These are phyloP conservation scores for Bicyclus anynana DNA, from an alignment of 1,140 invertebrate genomes.

Conservation along the genomic window DNA sequence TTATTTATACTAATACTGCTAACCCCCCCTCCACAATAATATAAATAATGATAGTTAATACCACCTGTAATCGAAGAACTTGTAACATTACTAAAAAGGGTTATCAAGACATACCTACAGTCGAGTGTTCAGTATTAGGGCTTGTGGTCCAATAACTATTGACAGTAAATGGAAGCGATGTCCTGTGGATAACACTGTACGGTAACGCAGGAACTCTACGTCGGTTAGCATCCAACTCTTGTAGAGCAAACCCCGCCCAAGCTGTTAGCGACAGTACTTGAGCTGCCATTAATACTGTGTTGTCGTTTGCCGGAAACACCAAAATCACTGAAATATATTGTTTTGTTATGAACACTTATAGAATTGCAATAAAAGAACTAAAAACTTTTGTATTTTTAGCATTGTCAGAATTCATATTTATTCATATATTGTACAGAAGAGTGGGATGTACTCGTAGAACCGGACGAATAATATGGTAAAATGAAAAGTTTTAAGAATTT, in stretches of 20 bases:
- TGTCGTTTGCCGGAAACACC: conserved; percentile 61
- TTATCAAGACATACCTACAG: conserved; percentile 40
- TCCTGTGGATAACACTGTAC: conserved; percentile 36
- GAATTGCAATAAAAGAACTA: too few species aligned
- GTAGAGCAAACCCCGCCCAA: conserved; percentile 60
- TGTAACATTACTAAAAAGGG: not conserved
- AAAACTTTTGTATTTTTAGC: too few species aligned
- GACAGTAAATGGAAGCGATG: conserved; percentile 38
- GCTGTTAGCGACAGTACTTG: conserved; percentile 46
- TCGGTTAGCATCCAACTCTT: conserved; percentile 45
- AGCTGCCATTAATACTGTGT: conserved; percentile 43
- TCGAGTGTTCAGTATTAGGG: conserved; percentile 56
- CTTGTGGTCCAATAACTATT: conserved; percentile 60
- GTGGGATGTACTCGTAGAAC: too few species aligned
- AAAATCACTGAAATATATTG: conserved; percentile 51
- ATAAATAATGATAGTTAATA: too few species aligned
- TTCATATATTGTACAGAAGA: too few species aligned
- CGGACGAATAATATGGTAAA: too few species aligned
- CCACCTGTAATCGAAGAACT: too few species aligned
- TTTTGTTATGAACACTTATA: not conserved
- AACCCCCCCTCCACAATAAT: too few species aligned
- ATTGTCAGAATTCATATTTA: too few species aligned
- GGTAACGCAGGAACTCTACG: conserved; percentile 50
- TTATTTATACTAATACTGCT: too few species aligned
- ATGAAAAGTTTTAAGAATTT: too few species aligned